These are phyloP conservation scores for Wasmannia auropunctata DNA, from an alignment of 1,140 invertebrate genomes.

Conservation along the genomic window DNA sequence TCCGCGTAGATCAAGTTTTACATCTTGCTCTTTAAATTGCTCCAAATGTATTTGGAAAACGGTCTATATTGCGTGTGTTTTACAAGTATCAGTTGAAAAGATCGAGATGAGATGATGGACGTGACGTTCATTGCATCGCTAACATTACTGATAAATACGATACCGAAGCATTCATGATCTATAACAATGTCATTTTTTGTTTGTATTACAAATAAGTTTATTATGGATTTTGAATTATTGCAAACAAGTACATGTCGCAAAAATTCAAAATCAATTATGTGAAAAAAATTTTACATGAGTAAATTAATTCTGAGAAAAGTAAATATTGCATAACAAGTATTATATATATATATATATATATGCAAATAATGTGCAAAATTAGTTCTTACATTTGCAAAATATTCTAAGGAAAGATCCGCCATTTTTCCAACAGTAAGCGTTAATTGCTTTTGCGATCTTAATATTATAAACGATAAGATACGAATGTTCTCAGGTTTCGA, in stretches of 20 bases:
- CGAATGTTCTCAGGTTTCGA: constrained; percentile 41
- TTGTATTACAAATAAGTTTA: not conserved
- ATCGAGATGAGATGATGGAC: not conserved
- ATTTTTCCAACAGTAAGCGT: constrained; percentile 62
- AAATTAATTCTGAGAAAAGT: not conserved
- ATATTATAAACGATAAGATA: constrained; percentile 44
- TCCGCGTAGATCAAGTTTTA: not conserved
- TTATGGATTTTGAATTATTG: not conserved
- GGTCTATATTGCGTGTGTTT: not conserved
- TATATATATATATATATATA: too few relatives aligned
- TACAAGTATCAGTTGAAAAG: not conserved
- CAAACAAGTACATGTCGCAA: not conserved
- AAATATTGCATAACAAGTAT: not conserved
- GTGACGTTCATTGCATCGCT: constrained; percentile 50
- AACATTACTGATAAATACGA: constrained; percentile 62
- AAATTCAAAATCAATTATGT: not conserved
- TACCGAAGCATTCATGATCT: constrained; percentile 64
- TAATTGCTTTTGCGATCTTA: constrained; percentile 57
- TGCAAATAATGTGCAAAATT: not conserved
- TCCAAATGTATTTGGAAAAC: not conserved
- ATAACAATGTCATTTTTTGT: constrained; percentile 16
- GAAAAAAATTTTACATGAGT: not conserved
- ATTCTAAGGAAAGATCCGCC: constrained; percentile 57
- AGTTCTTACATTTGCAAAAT: constrained; percentile 61
- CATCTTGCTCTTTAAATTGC: not conserved